Base-by-base conservation (phyloP, 2,797 vertebrate genomes). In the Aeoliscus strigatus region DNA sequence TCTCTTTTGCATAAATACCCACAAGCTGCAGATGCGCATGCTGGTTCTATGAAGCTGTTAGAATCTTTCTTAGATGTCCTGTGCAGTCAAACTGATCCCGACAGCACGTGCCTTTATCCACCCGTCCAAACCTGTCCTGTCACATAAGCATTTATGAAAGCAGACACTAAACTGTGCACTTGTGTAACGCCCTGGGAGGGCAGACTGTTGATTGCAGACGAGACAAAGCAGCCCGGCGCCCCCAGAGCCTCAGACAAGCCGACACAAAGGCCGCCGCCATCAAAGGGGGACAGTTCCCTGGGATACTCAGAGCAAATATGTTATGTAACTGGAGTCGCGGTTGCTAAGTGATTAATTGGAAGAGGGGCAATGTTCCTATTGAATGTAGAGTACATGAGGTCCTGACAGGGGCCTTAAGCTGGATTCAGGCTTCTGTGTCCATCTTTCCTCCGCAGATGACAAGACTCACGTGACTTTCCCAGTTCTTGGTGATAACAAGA, bases 241-340 rank as follows among this genome's bases (percentile, higher is more conserved):
- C 52, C 36, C 29, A 8, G 29, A 37, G 44, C 44, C 38, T 62
- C 49, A 58, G 54, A 69, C 64, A 31, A 54, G 23, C 43, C 28
- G 14, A 59, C 58, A 77, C 68, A 72, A 75, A 73, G 51, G 38
- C 51, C 63, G 50, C 51, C 30, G 55, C 4, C 27, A 9, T 61
- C 51, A 49, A 29, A 65, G 44, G 26, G 45, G 43, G 54, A 47
- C 17, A 36, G 52, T 53, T 60, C 58, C 38, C 45, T 59, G 9
- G 31, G 63, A 31, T 51, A 39, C 52, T 56, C 24, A 7, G 47
- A 61, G 50, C 71, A 62, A 73, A 72, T 27, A 44, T 16, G 49
- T 85, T 80, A 65, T 39, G 45, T 75, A 83, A 85, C 43, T 35
- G 32, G 37, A 56, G 35, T 41, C 15, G 9, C 37, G 34, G 47